A percentile compares a stretch with the other conserved stretches of the same genome.
These are phyloP conservation scores for Eupeodes corollae DNA, from an alignment of 1,140 invertebrate genomes.

Conservation along the genomic window DNA sequence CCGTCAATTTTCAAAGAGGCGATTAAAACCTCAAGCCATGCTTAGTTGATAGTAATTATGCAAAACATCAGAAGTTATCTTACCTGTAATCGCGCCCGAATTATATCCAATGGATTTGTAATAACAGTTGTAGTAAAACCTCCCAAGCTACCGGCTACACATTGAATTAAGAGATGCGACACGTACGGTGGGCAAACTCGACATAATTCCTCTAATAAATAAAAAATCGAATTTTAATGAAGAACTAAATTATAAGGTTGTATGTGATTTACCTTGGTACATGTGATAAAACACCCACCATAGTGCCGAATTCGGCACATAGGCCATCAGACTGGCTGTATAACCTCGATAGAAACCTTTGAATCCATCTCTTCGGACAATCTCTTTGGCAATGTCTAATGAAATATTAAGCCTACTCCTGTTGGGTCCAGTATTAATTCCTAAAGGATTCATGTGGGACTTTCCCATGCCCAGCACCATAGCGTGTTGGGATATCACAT, in stretches of 20 bases:
- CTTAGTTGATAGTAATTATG: too few species aligned
- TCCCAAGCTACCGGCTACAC: constrained; percentile 75
- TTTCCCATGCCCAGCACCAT: constrained; percentile 76
- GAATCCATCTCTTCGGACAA: constrained; percentile 68
- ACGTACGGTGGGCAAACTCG: constrained; percentile 59
- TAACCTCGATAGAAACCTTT: constrained; percentile 90
- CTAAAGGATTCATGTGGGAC: constrained; percentile 56
- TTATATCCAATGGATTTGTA: constrained; percentile 91
- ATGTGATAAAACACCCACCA: constrained; percentile 95
- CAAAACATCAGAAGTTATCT: constrained; percentile 2
- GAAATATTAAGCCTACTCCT: constrained; percentile 52
- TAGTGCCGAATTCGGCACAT: constrained; percentile 88
- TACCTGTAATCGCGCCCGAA: constrained; percentile 81
- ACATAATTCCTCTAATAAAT: constrained; percentile 60
- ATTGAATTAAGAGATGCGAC: constrained; percentile 78
- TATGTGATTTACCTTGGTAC: constrained; percentile 80
- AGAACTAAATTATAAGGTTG: too few species aligned
- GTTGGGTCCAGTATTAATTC: constrained; percentile 47
- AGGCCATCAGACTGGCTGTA: constrained; percentile 77
- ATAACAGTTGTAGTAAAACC: constrained; percentile 85
- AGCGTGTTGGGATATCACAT: constrained; percentile 90
- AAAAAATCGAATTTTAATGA: too few species aligned
- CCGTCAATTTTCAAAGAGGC: too few species aligned
- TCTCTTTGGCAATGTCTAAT: constrained; percentile 54
- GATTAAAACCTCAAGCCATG: too few species aligned